These are phyloP conservation scores for Patella caerulea DNA, from an alignment of 2,888 invertebrate species.

Conservation along the genomic window DNA sequence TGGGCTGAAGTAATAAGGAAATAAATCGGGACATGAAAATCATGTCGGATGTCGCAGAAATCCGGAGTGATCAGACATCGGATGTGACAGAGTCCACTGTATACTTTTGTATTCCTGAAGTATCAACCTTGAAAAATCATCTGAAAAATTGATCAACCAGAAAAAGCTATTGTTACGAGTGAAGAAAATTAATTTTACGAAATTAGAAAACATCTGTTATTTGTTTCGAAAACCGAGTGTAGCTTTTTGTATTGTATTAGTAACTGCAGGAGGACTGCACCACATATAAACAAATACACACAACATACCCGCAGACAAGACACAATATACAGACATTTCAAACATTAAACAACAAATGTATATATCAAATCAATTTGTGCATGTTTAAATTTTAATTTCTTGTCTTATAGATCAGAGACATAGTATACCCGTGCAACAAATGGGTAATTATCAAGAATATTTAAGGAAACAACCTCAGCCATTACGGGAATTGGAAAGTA, in stretches of 20 bases:
- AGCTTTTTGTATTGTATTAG: not conserved
- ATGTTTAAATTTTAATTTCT: not conserved
- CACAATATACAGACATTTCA: not conserved
- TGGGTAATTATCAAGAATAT: conserved; percentile 99
- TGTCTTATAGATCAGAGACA: conserved; percentile 84
- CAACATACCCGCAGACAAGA: too few species aligned
- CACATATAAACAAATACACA: too few species aligned
- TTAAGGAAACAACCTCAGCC: conserved; percentile 93
- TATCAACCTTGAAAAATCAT: too few species aligned
- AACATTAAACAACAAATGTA: not conserved
- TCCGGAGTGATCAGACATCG: too few species aligned
- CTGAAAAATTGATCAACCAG: too few species aligned
- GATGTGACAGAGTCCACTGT: too few species aligned
- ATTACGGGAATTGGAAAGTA: conserved; percentile 92
- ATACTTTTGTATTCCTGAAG: too few species aligned
- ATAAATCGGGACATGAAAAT: too few species aligned
- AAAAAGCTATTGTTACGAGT: too few species aligned
- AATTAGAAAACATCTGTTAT: not conserved
- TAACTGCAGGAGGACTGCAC: too few species aligned
- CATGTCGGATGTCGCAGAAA: too few species aligned
- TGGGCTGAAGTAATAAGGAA: too few species aligned
- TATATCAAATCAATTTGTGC: not conserved
- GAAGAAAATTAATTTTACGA: not conserved
- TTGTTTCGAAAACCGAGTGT: not conserved
- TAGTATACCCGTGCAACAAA: conserved; percentile 94